Evolutionary conservation across 2,797 vertebrate genomes (phyloP), one percentile per base, ranked within the genome.

Genomic region (Synaphobranchus kaupii): DNA sequence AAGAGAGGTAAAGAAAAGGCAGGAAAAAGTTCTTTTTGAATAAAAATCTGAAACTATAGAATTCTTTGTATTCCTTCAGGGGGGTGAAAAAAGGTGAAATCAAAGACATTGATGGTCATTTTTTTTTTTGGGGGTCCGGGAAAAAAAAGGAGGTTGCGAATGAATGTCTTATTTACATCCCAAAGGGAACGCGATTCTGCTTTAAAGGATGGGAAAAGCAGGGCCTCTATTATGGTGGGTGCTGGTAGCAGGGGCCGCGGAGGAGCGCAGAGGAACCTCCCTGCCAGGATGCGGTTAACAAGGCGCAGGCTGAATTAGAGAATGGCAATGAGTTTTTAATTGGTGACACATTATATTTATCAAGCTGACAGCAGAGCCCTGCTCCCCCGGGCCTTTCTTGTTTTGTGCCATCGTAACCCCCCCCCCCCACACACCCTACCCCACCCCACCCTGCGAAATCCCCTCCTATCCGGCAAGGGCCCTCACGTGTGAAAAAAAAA

Each of bases 261-360:
- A 93, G 84, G 88, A 89, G 94, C 93, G 92, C 81, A 90, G 94
- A 94, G 96, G 94, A 94, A 96, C 95, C 95, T 96, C 96, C 97
- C 96, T 93, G 93, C 96, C 94, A 96, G 95, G 96, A 96, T 92
- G 95, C 95, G 92, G 95, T 97, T 97, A 97, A 98, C 96, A 97
- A 98, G 97, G 96, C 95, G 91, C 94, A 87, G 94, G 95, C 95
- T 97, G 96, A 97, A 95, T 97, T 96, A 90, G 95, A 96, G 97
- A 97, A 97, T 95, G 95, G 96, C 96, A 97, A 98, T 95, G 97
- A 97, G 97, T 95, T 97, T 98, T 98, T 98, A 98, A 98, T 98
- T 98, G 97, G 96, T 96, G 97, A 98, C 97, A 98, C 96, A 96
- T 98, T 98, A 97, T 97, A 98, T 98, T 98, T 97, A 98, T 98